Base-by-base conservation (phyloP, 64 coral and sea anemone genomes). In the Stylophora pistillata region DNA sequence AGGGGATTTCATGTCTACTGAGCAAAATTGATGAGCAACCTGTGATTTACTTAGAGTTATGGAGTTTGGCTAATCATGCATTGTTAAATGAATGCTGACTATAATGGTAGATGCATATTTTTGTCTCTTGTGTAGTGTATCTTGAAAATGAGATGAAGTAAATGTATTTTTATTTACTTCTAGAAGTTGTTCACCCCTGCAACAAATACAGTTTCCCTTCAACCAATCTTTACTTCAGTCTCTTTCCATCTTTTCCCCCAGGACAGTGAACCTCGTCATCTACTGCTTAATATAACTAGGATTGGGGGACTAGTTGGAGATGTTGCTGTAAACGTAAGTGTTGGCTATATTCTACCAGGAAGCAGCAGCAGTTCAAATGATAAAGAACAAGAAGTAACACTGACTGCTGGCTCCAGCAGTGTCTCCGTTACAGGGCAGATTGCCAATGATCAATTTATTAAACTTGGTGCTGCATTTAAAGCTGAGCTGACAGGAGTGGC, bases 381-480 rank as follows among this genome's bases (percentile, higher is more conserved):
- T 37, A 58, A 82, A 55, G 78, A 73, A 66, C 17, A 61, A 20
- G 74, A 62, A 9, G 82, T 79, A 17, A 73, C 56, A 3, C 64
- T 93, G 17, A 31, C 55, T 52, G 28, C 65, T 15, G 91, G 91
- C 61, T 14, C 64, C 21, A 68, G 29, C 27, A 89, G 55, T 37
- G 30, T 59, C 13, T 79, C 78, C 65, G 73, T 90, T 30, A 65
- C 59, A 30, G 77, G 93, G 37, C 32, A 32, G 58, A 90, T 96
- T 55, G 55, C 87, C 34, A 53, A 89, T 79, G 71, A 90, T 81
- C 80, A 89, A 71, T 96, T 96, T 47, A 90, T 96, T 26, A 87
- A 92, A 26, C 74, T 77, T 90, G 91, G 90, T 29, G 89, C 95
- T 78, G 56, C 73, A 27, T 96, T 96, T 33, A 89, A 79, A 37